Conservation (phyloP, 2,888 invertebrate species). For the Enchytraeus crypticus region DNA sequence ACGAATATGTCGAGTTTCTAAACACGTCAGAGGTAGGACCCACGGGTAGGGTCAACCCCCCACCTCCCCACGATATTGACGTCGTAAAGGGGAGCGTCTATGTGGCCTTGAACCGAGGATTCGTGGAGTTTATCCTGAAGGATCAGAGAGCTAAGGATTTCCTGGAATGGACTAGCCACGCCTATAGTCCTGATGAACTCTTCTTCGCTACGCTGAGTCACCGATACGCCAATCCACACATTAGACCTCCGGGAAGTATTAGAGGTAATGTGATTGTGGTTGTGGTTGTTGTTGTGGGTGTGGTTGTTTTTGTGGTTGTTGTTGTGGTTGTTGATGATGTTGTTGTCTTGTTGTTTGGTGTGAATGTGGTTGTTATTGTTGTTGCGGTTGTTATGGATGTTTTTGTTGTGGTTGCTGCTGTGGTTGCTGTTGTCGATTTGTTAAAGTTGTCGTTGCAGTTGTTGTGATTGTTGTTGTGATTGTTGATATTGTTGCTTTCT, state of each 20-base stretch:
- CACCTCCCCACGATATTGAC: constrained; percentile 30
- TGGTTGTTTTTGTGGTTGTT: too few relatives aligned
- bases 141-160: constrained; percentile 34
- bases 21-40: constrained; percentile 27
- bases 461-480: too few relatives aligned
- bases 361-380: too few relatives aligned
- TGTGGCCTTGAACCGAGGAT: constrained; percentile 40
- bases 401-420: too few relatives aligned
- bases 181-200: constrained; percentile 45
- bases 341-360: too few relatives aligned
- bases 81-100: constrained; percentile 45
- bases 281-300: too few relatives aligned
- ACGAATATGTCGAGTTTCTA: not conserved
- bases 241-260: constrained; percentile 39
- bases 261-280: too few relatives aligned
- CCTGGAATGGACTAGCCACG: constrained; percentile 38
- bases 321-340: too few relatives aligned
- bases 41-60: constrained; percentile 21
- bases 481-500: too few relatives aligned
- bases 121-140: constrained; percentile 38
- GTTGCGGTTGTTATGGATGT: too few relatives aligned
- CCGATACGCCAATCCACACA: constrained; percentile 31
- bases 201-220: constrained; percentile 46
- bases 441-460: too few relatives aligned
- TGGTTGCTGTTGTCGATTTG: too few relatives aligned